Evolutionary conservation across 1,140 invertebrate species (phyloP), one percentile per base, ranked within the genome.

Genomic region (Cepaea nemoralis): DNA sequence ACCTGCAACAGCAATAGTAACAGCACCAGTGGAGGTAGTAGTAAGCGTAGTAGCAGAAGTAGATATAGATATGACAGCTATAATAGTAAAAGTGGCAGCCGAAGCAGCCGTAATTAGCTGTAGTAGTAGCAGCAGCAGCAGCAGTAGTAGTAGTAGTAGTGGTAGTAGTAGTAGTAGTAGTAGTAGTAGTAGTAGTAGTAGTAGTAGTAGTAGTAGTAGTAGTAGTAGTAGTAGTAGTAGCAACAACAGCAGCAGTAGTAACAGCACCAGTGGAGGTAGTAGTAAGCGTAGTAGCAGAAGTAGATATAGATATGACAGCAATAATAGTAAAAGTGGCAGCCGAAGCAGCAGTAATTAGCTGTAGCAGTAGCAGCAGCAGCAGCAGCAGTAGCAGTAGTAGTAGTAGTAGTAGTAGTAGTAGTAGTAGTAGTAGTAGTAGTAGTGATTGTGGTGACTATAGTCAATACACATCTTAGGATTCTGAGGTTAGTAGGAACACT

Each of bases 191-290:
- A 67, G 66, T 35, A 67, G 66, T n/a, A 67, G 66, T 35, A 24
- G 70, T 42, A 73, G 70, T 37, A 73, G 70, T 42, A 73, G 33
- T 42, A 73, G 70, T 42, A 73, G 70, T 73, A 73, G 70, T 73
- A 73, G 33, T 73, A 73, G 70, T 73, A 73, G 33, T 73, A 73
- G 70, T 73, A 73, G 70, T 73, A 73, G 70, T 73, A 73, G 70
- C 37, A 73, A 37, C 37, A 73, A 35, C 37, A 73, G 70, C 37
- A 40, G 70, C 37, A 73, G 33, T 73, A 73, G 70, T 73, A 73
- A 37, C 37, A 73, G 70, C 37, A 73, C 16, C 37, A 73, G 33
- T 35, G 37, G 70, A 33, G 37, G 70, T 73, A 35, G 70, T 73
- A 73, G 70, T 35, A 73, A 35, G 14, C 14, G 70, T 73, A 73